These are phyloP conservation scores for Siniperca chuatsi DNA, from an alignment of 2,113 vertebrate species.

Conservation along the genomic window DNA sequence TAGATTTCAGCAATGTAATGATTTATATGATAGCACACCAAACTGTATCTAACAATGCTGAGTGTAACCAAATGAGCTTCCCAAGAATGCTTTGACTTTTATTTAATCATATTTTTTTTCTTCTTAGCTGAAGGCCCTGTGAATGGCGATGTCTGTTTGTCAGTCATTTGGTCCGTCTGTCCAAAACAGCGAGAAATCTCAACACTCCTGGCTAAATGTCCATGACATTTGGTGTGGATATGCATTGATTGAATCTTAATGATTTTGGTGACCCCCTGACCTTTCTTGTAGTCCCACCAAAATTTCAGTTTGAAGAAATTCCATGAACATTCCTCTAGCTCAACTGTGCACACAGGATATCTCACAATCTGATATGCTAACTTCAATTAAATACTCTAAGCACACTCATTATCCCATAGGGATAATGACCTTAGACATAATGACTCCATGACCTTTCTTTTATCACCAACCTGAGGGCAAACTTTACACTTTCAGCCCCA, in stretches of 20 bases:
- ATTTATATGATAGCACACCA: not conserved
- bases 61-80: slow-evolving; percentile 1
- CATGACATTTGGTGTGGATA: not conserved
- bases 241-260: slow-evolving; percentile 7
- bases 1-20: not conserved
- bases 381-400: not conserved
- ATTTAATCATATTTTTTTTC: not conserved
- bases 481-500: not conserved
- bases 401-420: not conserved
- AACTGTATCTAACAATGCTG: slow-evolving; percentile 3
- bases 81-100: not conserved
- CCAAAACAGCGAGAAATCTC: not conserved
- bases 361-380: not conserved
- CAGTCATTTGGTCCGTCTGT: not conserved
- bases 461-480: not conserved
- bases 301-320: not conserved
- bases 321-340: not conserved
- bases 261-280: not conserved
- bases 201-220: not conserved
- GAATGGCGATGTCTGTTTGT: not conserved
- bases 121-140: not conserved
- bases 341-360: not conserved
- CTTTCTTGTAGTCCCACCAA: not conserved
- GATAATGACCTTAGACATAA: not conserved
- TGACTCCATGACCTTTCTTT: slow-evolving; percentile 4